Percentiles rank a stretch among this genome's conserved stretches.
Evolutionary conservation across 2,113 vertebrate genomes (phyloP).

Genomic region (Uropsilus gracilis): DNA sequence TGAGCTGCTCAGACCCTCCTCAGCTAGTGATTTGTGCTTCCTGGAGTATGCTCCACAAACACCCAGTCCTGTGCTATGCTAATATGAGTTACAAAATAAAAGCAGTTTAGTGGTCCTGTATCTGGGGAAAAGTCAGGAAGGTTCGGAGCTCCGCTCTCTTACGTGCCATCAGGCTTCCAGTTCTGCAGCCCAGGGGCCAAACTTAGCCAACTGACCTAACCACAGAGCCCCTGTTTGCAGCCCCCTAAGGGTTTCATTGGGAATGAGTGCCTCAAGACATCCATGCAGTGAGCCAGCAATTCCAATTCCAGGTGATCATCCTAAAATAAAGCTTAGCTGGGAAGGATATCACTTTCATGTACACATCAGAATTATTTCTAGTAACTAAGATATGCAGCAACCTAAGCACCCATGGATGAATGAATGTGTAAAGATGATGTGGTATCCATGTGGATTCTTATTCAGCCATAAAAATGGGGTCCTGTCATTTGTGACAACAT

Average conservation of each 20-base stretch:
- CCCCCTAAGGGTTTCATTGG: neutral
- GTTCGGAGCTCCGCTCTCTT: neutral
- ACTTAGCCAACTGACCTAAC: neutral
- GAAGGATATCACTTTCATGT: neutral
- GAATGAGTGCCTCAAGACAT: neutral
- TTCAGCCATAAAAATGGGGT: no score
- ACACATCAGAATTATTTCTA: neutral
- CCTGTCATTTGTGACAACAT: no score
- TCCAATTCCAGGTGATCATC: neutral
- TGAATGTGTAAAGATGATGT: neutral
- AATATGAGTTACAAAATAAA: neutral
- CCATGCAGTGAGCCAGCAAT: neutral
- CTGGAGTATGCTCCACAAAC: neutral
- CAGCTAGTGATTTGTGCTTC: neutral
- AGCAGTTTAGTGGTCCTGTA: neutral
- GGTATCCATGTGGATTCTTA: no score
- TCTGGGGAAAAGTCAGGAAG: neutral
- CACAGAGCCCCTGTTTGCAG: neutral
- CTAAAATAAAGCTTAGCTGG: neutral
- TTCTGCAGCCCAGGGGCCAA: no score
- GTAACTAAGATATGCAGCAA: neutral
- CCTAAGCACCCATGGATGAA: neutral
- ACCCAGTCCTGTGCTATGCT: neutral
- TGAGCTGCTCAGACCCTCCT: neutral
- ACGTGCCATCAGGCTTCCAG: no score